Evolutionary conservation across 1,140 invertebrate species (phyloP), one percentile per base, ranked within the genome.

Genomic region (Anadara kagoshimensis): DNA sequence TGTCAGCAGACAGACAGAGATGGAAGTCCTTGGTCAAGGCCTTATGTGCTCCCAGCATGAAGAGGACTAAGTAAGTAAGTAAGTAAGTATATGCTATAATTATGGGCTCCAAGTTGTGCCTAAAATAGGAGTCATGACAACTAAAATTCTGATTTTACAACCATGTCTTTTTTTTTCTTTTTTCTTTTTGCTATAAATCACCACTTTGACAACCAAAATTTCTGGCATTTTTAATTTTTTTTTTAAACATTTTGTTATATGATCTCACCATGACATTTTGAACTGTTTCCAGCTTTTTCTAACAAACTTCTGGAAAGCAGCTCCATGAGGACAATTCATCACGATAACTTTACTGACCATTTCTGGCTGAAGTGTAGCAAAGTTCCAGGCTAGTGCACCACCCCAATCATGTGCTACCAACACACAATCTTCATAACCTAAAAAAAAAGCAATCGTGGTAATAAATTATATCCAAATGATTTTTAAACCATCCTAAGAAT

Each of bases 331-430:
- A 82, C 92, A 92, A 54, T 95, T 94, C 69, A 95, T 91, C 18
- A 93, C 90, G 26, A 96, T 88, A 76, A 95, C 93, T 86, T 93
- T 94, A 3, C 92, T 89, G 1, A 96, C 92, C 54, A 94, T 83
- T 45, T 94, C 91, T 10, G 93, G 93, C 77, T 93, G 90, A 20
- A 92, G 82, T 29, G 92, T 89, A 1, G 92, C 90, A 78, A 96
- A 91, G 10, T 63, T 47, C 81, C 82, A 88, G 3, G 83, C 83
- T 5, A 96, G 83, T 29, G 94, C 88, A 16, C 93, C 95, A 29
- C 95, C 95, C 79, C 95, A 90, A 89, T 96, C 95, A 87, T 97
- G 95, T 0, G 93, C 94, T 20, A 96, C 91, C 59, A 97, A 85
- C 29, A 89, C 92, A 69, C 85, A 87, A 16, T 70, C 65, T 26